Conservation (phyloP, 1,140 invertebrate species). For the Popillia japonica region DNA sequence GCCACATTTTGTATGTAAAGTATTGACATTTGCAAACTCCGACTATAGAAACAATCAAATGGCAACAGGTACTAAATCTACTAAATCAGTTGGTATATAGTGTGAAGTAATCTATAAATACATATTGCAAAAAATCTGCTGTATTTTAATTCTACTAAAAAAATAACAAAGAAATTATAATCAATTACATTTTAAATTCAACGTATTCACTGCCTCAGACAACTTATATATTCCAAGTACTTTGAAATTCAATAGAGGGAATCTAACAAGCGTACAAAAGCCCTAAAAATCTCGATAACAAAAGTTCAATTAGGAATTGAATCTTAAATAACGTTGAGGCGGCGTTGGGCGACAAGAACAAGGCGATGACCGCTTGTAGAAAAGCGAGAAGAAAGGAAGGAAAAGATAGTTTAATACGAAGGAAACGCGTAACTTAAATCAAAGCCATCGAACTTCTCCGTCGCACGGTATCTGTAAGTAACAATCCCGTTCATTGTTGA, state of each 20-base stretch:
- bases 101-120: no score
- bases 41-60: no score
- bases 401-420: not conserved
- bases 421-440: not conserved
- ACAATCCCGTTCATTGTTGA: not conserved
- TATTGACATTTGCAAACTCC: no score
- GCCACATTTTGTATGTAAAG: no score
- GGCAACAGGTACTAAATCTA: no score
- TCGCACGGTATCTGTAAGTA: conserved; percentile 16
- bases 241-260: not conserved
- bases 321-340: conserved; percentile 6
- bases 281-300: not conserved
- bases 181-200: not conserved
- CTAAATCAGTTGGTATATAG: no score
- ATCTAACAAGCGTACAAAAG: not conserved
- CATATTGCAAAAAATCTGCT: no score
- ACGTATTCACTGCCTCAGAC: no score
- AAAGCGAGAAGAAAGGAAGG: not conserved
- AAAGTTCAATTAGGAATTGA: conserved; percentile 10
- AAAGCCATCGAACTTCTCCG: not conserved
- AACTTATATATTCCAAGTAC: not conserved
- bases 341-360: not conserved
- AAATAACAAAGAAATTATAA: not conserved
- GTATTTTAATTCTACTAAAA: no score
- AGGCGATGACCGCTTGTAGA: not conserved